Evolutionary conservation across 2,797 vertebrate species (phyloP).

Genomic region (Eurystomus glaucurus): DNA sequence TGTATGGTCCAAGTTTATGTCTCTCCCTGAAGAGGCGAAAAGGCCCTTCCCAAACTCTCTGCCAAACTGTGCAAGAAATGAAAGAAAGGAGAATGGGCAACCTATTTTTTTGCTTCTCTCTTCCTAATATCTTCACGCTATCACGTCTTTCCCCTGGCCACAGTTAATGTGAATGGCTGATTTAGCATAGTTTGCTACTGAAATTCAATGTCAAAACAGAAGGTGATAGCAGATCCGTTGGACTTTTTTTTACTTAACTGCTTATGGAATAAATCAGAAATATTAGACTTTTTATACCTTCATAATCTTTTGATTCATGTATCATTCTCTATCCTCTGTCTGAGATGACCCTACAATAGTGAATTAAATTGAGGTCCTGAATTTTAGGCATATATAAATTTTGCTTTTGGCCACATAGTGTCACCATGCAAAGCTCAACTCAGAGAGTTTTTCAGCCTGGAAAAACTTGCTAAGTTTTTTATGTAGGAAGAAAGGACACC

Average conservation of each 20-base stretch:
- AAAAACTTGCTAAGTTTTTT: neutral
- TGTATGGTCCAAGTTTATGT: slow-evolving; percentile 66
- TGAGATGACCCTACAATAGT: neutral
- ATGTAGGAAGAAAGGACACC: neutral
- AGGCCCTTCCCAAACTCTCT: slow-evolving; percentile 42
- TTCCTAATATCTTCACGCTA: neutral
- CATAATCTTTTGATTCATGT: neutral
- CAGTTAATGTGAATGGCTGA: neutral
- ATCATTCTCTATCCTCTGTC: neutral
- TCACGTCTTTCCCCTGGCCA: neutral
- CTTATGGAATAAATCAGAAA: neutral
- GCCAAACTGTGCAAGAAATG: slow-evolving; percentile 52
- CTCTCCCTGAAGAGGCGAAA: slow-evolving; percentile 52
- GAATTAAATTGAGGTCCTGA: neutral
- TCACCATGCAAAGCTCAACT: neutral
- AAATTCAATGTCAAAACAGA: neutral
- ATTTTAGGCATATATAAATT: neutral
- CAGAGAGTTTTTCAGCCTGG: neutral
- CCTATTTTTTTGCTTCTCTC: neutral
- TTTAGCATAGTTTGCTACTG: neutral
- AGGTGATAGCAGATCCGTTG: neutral
- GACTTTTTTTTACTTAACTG: neutral
- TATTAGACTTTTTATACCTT: neutral
- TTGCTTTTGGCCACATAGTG: neutral
- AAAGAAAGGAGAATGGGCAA: slow-evolving; percentile 29